A percentile compares a stretch with the other conserved stretches of the same genome.
These are phyloP conservation scores for Andrena praecox DNA, from an alignment of 2,888 invertebrate species.

Conservation along the genomic window DNA sequence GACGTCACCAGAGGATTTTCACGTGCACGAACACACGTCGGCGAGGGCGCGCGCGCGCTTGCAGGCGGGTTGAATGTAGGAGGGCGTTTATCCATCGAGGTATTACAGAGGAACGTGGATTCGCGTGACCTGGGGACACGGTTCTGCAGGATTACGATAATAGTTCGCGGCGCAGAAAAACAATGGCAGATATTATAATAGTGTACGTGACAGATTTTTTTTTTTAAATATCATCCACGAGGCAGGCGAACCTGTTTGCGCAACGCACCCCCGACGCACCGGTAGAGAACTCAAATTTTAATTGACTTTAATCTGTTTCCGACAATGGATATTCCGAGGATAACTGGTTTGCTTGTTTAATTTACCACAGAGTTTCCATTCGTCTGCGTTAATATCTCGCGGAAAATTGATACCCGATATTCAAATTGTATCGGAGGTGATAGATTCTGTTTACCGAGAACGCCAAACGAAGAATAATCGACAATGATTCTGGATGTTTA, in stretches of 20 bases:
- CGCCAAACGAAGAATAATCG: too few species aligned
- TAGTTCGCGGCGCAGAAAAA: neutral
- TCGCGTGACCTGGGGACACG: conserved; percentile 12
- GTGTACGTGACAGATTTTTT: neutral
- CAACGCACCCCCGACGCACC: too few species aligned
- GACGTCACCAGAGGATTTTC: conserved; percentile 44
- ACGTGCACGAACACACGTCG: conserved; percentile 20
- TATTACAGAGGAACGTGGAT: conserved; percentile 10
- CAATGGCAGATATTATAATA: neutral
- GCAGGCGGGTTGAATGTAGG: conserved; percentile 30
- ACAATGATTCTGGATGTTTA: too few species aligned
- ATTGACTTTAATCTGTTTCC: neutral
- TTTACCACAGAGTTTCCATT: neutral
- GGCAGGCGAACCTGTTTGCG: too few species aligned
- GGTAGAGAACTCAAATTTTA: neutral
- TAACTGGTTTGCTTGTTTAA: neutral
- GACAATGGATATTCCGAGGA: too few species aligned
- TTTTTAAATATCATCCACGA: too few species aligned
- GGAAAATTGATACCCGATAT: neutral
- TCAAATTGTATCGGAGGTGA: too few species aligned
- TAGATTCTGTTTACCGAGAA: too few species aligned
- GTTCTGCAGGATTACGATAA: conserved; percentile 2
- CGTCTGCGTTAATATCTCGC: neutral
- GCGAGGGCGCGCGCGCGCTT: neutral
- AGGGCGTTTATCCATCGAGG: conserved; percentile 25